Evolutionary conservation across 2,797 vertebrate genomes (phyloP).

Genomic region (Dipus sagitta): DNA sequence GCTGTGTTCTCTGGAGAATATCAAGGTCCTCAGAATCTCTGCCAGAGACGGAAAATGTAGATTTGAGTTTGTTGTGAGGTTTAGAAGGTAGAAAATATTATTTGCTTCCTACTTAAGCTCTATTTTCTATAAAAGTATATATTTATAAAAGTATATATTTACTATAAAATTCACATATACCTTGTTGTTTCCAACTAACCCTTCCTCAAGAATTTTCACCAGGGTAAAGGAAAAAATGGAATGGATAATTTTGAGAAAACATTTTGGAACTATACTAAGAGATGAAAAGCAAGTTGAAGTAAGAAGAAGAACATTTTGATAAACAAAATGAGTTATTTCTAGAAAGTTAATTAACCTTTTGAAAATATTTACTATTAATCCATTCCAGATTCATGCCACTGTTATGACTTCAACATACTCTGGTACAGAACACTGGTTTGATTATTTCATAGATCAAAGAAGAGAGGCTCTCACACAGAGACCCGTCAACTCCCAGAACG

Average conservation of each 20-base stretch:
- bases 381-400: conserved; percentile 3
- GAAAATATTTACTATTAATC: conserved; percentile 56
- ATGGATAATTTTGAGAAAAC: neutral
- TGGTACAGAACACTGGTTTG: conserved; percentile 31
- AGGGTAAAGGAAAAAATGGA: neutral
- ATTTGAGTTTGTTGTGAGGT: conserved; percentile 51
- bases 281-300: neutral
- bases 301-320: conserved; percentile 58
- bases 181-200: neutral
- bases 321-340: conserved; percentile 58
- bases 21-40: conserved; percentile 45
- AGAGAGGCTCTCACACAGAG: neutral
- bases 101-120: conserved; percentile 41
- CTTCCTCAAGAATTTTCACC: neutral
- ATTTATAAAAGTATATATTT: conserved; percentile 4
- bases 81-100: conserved; percentile 30
- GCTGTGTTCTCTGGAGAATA: neutral
- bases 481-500: neutral
- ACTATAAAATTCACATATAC: conserved; percentile 9
- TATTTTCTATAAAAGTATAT: conserved; percentile 63
- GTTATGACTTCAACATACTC: conserved; percentile 62
- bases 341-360: conserved; percentile 56
- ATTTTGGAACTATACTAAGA: neutral
- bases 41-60: neutral
- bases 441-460: conserved; percentile 61